These are phyloP conservation scores for Acanthosepion esculentum DNA, from an alignment of 2,888 invertebrate species.

Conservation along the genomic window DNA sequence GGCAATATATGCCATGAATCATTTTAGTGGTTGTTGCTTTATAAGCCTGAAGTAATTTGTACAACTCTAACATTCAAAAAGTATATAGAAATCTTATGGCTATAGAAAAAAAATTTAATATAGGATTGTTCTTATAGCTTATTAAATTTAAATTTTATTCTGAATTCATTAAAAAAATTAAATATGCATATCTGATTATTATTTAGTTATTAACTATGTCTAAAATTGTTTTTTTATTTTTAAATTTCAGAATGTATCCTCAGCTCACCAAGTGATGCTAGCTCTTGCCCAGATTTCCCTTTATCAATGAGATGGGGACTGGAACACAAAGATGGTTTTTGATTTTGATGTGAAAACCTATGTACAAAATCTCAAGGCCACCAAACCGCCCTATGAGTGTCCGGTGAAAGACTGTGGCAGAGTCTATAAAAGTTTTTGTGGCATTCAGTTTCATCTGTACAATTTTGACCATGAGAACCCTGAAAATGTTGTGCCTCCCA, in stretches of 20 bases:
- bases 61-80: too few species aligned
- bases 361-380: constrained; percentile 86
- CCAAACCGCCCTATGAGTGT: constrained; percentile 90
- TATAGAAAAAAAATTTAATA: too few species aligned
- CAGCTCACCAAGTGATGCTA: constrained; percentile 1
- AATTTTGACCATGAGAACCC: constrained; percentile 88
- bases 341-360: constrained; percentile 91
- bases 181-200: too few species aligned
- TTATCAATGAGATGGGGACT: constrained; percentile 50
- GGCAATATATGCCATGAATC: too few species aligned
- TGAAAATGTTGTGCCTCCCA: constrained; percentile 61
- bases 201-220: background rate
- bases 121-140: too few species aligned
- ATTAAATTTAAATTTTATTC: too few species aligned
- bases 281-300: background rate
- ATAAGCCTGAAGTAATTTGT: too few species aligned
- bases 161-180: too few species aligned
- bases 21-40: too few species aligned
- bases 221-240: background rate
- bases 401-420: constrained; percentile 89
- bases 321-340: constrained; percentile 78
- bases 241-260: constrained; percentile 40
- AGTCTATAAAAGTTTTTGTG: constrained; percentile 89
- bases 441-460: constrained; percentile 88
- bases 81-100: too few species aligned